A percentile compares a stretch with the other conserved stretches of the same genome.
These are phyloP conservation scores for Siderastrea siderea DNA, from an alignment of 92 coral and sea anemone genomes.

Conservation along the genomic window DNA sequence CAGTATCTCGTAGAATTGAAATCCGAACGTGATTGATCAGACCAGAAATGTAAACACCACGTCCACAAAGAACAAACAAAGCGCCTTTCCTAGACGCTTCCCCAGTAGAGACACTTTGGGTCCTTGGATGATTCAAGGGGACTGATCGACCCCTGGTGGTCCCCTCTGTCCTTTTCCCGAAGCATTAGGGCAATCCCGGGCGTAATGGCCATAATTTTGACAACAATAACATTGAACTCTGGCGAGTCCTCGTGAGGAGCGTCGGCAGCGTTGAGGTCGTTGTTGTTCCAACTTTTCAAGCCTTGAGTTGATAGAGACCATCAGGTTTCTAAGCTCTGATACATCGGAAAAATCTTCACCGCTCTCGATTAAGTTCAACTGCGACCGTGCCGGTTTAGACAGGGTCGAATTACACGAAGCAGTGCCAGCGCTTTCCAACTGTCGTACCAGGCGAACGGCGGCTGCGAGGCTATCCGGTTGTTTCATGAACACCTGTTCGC, in stretches of 20 bases:
- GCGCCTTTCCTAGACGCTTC: constrained; percentile 4
- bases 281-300: not conserved
- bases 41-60: constrained; percentile 45
- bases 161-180: constrained; percentile 41
- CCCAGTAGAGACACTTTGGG: not conserved
- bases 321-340: not conserved
- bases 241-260: not conserved
- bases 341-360: too few species aligned
- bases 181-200: constrained; percentile 47
- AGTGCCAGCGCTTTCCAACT: too few species aligned
- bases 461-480: too few species aligned
- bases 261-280: not conserved
- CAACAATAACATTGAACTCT: too few species aligned
- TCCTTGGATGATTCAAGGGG: constrained; percentile 33
- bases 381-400: too few species aligned
- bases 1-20: constrained; percentile 55
- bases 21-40: constrained; percentile 44
- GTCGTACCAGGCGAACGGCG: too few species aligned
- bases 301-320: not conserved
- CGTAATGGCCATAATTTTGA: constrained; percentile 32
- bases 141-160: constrained; percentile 59
- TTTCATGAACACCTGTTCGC: too few species aligned
- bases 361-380: too few species aligned
- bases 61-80: constrained; percentile 38
- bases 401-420: too few species aligned